Evolutionary conservation across 2,113 vertebrate species (phyloP).

Genomic region (Cricetomys ansorgei): DNA sequence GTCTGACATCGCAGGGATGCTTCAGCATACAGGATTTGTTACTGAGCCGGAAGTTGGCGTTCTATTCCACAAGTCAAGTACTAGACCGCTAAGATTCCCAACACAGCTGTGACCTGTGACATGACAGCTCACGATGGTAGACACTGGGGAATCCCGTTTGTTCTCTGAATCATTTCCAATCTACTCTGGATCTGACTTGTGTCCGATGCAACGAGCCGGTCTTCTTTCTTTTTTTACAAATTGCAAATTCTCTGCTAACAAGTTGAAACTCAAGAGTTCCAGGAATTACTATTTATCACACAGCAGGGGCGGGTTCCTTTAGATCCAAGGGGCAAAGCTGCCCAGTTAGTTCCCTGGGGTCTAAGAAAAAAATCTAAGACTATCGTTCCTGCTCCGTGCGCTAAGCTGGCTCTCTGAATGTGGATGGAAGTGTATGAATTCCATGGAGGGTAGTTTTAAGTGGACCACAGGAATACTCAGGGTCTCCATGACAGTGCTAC

Average conservation of each 20-base stretch:
- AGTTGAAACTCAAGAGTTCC: background rate
- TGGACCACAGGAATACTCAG: constrained; percentile 44
- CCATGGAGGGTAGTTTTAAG: background rate
- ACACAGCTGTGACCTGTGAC: background rate
- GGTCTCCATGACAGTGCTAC: background rate
- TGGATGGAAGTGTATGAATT: background rate
- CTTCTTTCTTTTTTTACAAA: background rate
- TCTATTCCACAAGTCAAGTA: background rate
- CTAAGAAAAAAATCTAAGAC: constrained; percentile 50
- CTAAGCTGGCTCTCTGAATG: constrained; percentile 35
- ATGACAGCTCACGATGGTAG: background rate
- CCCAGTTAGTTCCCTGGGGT: constrained; percentile 25
- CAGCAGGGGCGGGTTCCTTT: background rate
- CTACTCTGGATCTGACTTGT: background rate
- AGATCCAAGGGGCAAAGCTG: constrained; percentile 21
- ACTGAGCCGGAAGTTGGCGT: background rate
- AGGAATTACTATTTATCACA: constrained; percentile 36
- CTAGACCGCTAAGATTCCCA: constrained; percentile 11
- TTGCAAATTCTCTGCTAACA: constrained; percentile 32
- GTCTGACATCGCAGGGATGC: background rate
- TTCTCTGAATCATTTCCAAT: constrained; percentile 31
- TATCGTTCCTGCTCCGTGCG: constrained; percentile 39
- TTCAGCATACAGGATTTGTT: background rate
- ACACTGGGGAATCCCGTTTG: background rate
- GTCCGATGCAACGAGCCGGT: background rate